phyloP scores from a whole-genome alignment of 1,140 invertebrate species.

The Acromyrmex heyeri region DNA sequence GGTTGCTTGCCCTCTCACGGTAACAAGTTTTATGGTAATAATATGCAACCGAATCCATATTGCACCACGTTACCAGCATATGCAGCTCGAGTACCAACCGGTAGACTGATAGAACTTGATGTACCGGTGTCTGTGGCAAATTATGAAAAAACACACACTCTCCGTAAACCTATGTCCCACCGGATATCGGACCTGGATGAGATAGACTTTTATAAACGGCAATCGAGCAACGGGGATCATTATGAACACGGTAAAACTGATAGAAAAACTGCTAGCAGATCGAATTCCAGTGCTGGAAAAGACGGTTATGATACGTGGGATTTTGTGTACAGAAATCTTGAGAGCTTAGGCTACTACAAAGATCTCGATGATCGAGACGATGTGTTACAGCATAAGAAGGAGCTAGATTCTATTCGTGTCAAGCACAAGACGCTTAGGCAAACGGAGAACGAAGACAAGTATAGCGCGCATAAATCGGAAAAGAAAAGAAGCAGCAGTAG shows the following conservation, averaged over 20 bases:
- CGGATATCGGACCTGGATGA: slow-evolving; percentile 76
- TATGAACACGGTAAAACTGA: slow-evolving; percentile 72
- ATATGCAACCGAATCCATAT: slow-evolving; percentile 68
- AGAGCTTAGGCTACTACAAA: slow-evolving; percentile 91
- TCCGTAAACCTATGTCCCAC: slow-evolving; percentile 62
- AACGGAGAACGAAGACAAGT: slow-evolving; percentile 69
- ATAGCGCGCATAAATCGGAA: slow-evolving; percentile 47
- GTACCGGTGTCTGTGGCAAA: slow-evolving; percentile 83
- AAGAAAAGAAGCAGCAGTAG: slow-evolving; percentile 61
- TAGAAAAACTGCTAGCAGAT: slow-evolving; percentile 66
- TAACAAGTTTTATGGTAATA: slow-evolving; percentile 69
- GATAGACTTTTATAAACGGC: slow-evolving; percentile 72
- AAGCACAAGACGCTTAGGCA: slow-evolving; percentile 71
- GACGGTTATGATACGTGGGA: slow-evolving; percentile 91
- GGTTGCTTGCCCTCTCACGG: slow-evolving; percentile 66
- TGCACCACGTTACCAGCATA: slow-evolving; percentile 61
- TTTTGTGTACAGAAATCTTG: slow-evolving; percentile 92
- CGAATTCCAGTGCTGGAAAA: slow-evolving; percentile 46
- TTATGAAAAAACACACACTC: slow-evolving; percentile 75
- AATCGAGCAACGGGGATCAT: slow-evolving; percentile 65
- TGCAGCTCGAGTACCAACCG: slow-evolving; percentile 87
- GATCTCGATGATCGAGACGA: slow-evolving; percentile 89
- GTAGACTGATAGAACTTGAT: slow-evolving; percentile 91
- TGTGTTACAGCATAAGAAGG: slow-evolving; percentile 84
- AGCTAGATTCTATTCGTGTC: slow-evolving; percentile 44